phyloP scores from a whole-genome alignment of 1,140 invertebrate species.

The Melanaphis sacchari region DNA sequence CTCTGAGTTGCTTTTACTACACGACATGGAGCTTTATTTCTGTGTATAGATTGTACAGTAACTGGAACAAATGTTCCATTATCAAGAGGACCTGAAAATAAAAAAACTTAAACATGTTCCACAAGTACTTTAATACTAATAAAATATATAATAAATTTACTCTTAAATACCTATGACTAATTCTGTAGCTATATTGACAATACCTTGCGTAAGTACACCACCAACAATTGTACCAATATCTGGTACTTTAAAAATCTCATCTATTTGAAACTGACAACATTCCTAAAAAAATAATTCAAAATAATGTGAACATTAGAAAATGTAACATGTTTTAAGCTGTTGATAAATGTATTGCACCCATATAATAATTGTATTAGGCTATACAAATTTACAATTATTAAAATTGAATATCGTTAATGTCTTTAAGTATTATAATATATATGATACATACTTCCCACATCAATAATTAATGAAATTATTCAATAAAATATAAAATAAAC shows the following conservation, averaged over 20 bases:
- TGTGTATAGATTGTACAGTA: conserved; percentile 82
- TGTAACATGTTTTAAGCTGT: background rate
- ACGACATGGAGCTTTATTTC: conserved; percentile 88
- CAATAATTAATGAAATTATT: no score
- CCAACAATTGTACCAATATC: conserved; percentile 78
- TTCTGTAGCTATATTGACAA: conserved; percentile 82
- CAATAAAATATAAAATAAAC: no score
- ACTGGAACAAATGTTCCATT: conserved; percentile 83
- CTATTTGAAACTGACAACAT: conserved; percentile 80
- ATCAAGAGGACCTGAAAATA: conserved; percentile 76
- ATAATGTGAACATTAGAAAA: background rate
- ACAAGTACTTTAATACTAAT: background rate
- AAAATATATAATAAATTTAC: background rate
- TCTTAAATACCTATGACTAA: conserved; percentile 70
- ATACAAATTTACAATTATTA: background rate
- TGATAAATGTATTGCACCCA: background rate
- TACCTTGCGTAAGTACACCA: conserved; percentile 84
- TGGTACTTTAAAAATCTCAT: conserved; percentile 90
- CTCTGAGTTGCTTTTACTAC: conserved; percentile 89
- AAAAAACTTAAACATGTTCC: background rate
- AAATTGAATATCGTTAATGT: background rate
- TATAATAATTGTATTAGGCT: background rate
- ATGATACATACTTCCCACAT: no score
- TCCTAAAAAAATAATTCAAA: conserved; percentile 22
- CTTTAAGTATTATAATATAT: background rate